Conservation (phyloP, 1,140 invertebrate species). For the Camponotus pennsylvanicus region DNA sequence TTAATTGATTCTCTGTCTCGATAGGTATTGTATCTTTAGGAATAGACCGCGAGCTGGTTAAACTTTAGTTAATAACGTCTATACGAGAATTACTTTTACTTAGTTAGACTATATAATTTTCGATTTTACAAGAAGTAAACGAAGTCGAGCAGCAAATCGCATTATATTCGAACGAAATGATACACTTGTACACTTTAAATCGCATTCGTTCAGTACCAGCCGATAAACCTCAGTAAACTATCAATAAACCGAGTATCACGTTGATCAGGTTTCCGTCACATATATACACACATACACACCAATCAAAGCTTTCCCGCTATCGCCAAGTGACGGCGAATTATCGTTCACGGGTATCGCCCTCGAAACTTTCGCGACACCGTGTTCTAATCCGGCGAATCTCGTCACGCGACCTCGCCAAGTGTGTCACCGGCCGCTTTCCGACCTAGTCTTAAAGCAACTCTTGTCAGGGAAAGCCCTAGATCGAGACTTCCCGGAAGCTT, state of each 20-base stretch:
- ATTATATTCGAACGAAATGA: constrained; percentile 5
- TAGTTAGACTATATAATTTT: background rate
- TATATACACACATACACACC: background rate
- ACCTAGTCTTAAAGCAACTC: constrained; percentile 33
- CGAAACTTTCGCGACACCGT: constrained; percentile 41
- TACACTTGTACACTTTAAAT: constrained; percentile 18
- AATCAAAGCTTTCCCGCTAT: constrained; percentile 48
- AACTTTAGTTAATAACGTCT: constrained; percentile 18
- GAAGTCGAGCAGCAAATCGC: constrained; percentile 23
- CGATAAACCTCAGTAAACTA: constrained; percentile 54
- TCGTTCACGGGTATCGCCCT: constrained; percentile 52
- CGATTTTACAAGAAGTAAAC: background rate
- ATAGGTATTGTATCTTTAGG: background rate
- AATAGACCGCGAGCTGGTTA: background rate
- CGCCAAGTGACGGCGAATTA: constrained; percentile 51
- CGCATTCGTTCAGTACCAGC: constrained; percentile 14
- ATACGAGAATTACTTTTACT: background rate
- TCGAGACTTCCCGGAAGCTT: constrained; percentile 25
- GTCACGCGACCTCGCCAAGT: constrained; percentile 53
- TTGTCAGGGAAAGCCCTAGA: background rate
- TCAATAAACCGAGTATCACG: constrained; percentile 42
- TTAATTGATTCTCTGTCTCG: background rate
- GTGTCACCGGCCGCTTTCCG: constrained; percentile 46
- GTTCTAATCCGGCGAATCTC: constrained; percentile 54
- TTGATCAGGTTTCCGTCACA: constrained; percentile 5